Evolutionary conservation across 1,140 invertebrate species (phyloP).

Genomic region (Zaprionus ornatus): DNA sequence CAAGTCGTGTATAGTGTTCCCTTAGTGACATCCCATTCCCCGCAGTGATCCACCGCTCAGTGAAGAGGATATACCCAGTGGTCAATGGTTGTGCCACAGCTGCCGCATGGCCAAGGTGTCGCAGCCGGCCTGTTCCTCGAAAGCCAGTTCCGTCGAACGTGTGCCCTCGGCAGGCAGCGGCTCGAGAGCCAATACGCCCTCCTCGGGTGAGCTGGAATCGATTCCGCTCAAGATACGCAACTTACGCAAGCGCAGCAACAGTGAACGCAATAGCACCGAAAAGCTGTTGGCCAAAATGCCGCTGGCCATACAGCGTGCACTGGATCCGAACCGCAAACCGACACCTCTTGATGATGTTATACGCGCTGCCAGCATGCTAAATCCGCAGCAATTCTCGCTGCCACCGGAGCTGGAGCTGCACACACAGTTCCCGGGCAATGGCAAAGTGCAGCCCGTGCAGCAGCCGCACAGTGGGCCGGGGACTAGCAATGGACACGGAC

Average conservation of each 20-base stretch:
- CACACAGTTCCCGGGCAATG: slow-evolving; percentile 92
- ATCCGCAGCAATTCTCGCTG: slow-evolving; percentile 94
- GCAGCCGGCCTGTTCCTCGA: slow-evolving; percentile 61
- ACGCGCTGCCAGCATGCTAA: slow-evolving; percentile 91
- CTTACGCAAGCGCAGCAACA: slow-evolving; percentile 78
- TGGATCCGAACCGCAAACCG: slow-evolving; percentile 85
- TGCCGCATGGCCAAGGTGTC: slow-evolving; percentile 86
- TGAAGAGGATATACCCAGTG: slow-evolving; percentile 94
- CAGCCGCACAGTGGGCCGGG: slow-evolving; percentile 33
- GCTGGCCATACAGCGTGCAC: slow-evolving; percentile 66
- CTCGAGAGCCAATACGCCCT: slow-evolving; percentile 73
- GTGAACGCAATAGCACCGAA: slow-evolving; percentile 75
- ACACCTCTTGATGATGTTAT: slow-evolving; percentile 90
- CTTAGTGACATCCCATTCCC: background rate
- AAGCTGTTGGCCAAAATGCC: slow-evolving; percentile 73
- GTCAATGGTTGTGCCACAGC: slow-evolving; percentile 95
- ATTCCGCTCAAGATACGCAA: slow-evolving; percentile 79
- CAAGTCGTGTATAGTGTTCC: background rate
- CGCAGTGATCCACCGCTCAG: slow-evolving; percentile 94
- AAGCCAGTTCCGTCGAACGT: slow-evolving; percentile 77
- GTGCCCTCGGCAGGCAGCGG: slow-evolving; percentile 57
- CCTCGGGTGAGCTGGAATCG: slow-evolving; percentile 68
- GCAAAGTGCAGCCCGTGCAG: slow-evolving; percentile 85
- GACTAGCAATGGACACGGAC: slow-evolving; percentile 52
- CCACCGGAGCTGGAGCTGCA: slow-evolving; percentile 91